Evolutionary conservation across 2,888 invertebrate genomes (phyloP), one percentile per base, ranked within the genome.

Genomic region (Archips xylosteana): DNA sequence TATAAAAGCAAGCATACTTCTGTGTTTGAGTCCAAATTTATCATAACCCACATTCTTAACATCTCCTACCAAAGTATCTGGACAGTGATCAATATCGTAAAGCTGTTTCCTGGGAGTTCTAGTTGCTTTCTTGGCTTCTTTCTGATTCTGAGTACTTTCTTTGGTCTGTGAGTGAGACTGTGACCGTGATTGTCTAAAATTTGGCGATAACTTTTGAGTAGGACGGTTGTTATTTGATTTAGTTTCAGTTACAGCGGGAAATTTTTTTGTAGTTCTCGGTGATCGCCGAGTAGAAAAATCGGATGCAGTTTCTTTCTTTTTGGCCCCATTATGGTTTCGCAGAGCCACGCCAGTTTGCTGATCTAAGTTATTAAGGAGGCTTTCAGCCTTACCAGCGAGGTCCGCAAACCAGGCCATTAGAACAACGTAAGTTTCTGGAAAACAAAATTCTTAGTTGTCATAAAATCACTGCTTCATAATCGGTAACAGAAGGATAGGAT

Each of bases 381-480:
- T 95, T 84, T 97, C 97, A 13, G 97, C 97, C 86, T 95, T 97
- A 42, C 96, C 97, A 75, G 97, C 97, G 71, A 97, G 91, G 75
- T 96, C 97, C 75, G 96, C 94, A 74, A 97, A 95, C 97, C 97
- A 97, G 78, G 97, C 95, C 96, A 97, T 97, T 86, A 86, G 77
- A 57, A 61, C 72, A 47, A 68, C 6, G 42, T 75, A 69, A 13
- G 1, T 69, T 12, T 39, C 74, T 74, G 65, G 12, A 74, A 74
- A 15, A 36, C n/a, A 32, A 36, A n/a, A 47, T 49, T 47, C 36
- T 23, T 32, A 12, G 4, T 32, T 57, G 57, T 57, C 57, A 57
- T 32, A 10, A 32, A 57, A 32, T 57, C 57, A 32, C 32, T 54
- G 23, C n/a, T 51, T 57, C 57, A 32, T 3, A 57, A 57, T 57